Conservation (phyloP, 2,797 vertebrate genomes). For the Denticeps clupeoides region DNA sequence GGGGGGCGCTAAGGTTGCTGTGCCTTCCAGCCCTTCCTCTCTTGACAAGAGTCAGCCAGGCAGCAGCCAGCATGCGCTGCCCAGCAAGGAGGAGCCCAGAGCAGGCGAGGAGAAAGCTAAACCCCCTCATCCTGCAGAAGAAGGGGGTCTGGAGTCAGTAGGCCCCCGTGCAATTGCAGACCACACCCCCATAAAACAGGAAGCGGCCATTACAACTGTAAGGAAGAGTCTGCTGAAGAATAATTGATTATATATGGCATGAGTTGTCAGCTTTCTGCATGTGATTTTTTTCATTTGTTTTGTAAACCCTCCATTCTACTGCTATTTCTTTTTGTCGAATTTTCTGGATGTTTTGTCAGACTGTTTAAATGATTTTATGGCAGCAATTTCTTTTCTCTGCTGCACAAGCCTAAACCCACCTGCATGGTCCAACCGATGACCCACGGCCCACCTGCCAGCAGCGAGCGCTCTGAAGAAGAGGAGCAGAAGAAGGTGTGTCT, state of each 20-base stretch:
- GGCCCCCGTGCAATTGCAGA: constrained; percentile 67
- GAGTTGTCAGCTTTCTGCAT: background rate
- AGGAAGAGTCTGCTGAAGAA: constrained; percentile 28
- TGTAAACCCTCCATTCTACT: too few relatives aligned
- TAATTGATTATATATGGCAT: background rate
- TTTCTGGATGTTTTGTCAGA: too few relatives aligned
- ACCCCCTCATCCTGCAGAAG: constrained; percentile 54
- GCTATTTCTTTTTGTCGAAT: too few relatives aligned
- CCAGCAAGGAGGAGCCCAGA: constrained; percentile 79
- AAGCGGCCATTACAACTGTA: constrained; percentile 71
- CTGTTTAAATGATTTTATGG: background rate
- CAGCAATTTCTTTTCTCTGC: constrained; percentile 3
- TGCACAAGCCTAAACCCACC: constrained; percentile 79
- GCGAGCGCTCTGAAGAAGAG: constrained; percentile 78
- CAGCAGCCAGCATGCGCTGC: constrained; percentile 78
- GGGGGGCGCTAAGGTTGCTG: constrained; percentile 97
- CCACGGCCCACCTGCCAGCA: constrained; percentile 66
- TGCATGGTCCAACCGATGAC: constrained; percentile 98
- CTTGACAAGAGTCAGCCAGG: constrained; percentile 82
- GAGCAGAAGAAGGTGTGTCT: constrained; percentile 93
- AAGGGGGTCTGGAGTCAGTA: constrained; percentile 69
- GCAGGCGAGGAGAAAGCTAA: constrained; percentile 82
- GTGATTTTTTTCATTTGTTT: background rate
- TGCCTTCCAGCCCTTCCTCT: constrained; percentile 83
- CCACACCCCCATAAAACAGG: constrained; percentile 77